Conservation (phyloP, 2,888 invertebrate genomes). For the Pristionchus exspectatus region DNA sequence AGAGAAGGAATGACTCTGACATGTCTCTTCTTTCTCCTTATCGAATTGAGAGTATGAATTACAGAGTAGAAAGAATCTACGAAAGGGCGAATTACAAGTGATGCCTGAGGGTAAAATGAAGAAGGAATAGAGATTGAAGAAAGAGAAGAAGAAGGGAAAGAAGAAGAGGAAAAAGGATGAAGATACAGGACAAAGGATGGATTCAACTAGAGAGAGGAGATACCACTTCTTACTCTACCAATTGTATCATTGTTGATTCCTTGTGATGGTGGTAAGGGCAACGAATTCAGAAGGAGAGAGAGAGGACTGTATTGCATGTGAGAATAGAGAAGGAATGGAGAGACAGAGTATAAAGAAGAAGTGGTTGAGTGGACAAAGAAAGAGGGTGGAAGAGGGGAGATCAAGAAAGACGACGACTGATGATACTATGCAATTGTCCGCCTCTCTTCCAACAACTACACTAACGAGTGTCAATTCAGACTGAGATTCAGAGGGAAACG, state of each 20-base stretch:
- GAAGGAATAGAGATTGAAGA: constrained; percentile 6
- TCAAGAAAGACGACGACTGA: constrained; percentile 12
- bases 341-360: constrained; percentile 13
- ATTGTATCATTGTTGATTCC: background rate
- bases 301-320: background rate
- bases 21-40: constrained; percentile 19
- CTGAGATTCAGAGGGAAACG: background rate
- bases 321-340: background rate
- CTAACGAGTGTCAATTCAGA: constrained; percentile 48
- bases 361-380: constrained; percentile 19
- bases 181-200: background rate
- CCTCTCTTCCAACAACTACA: background rate
- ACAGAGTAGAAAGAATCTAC: constrained; percentile 33
- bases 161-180: constrained; percentile 4
- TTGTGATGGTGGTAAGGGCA: background rate
- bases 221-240: background rate
- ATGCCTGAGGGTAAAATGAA: background rate
- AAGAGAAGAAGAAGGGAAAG: constrained; percentile 1
- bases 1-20: constrained; percentile 22
- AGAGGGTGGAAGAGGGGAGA: constrained; percentile 41
- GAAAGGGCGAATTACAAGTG: constrained; percentile 30
- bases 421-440: constrained; percentile 45
- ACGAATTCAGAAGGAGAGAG: background rate
- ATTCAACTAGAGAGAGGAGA: constrained; percentile 8
- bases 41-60: constrained; percentile 42